Evolutionary conservation across 2,797 vertebrate species (phyloP), one percentile per base, ranked within the genome.

Genomic region (Mastacembelus armatus): DNA sequence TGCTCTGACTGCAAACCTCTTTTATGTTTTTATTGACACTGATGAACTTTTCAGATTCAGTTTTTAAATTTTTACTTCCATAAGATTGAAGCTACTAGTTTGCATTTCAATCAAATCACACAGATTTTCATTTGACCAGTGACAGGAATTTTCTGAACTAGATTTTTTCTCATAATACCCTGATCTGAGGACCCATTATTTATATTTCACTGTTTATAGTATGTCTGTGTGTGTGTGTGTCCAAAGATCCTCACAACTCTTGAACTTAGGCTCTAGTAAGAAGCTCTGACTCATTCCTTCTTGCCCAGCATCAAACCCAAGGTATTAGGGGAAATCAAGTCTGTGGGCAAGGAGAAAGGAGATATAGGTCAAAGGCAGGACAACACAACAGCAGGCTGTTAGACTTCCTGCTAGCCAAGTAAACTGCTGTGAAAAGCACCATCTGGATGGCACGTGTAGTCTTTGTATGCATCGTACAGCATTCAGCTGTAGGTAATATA

Each of bases 281-380:
- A 75, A 64, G 72, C 84, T 87, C 79, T 90, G 89, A 91, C 73
- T 89, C 88, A 88, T 62, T 79, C 80, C 44, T 72, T 68, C 70
- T 68, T 80, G 77, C 80, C 80, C 54, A 49, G 56, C 49, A 79
- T 83, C 54, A 21, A 49, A 49, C 79, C 71, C 70, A 49, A 49
- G 49, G 84, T 40, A 91, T 77, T 90, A 67, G 87, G 86, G 82
- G 83, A 88, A 85, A 76, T 80, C 58, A 71, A 78, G 81, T 74
- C 74, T 80, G 70, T 80, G 64, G 69, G 80, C 69, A 84, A 75
- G 30, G 40, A 70, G 64, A 74, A 71, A 71, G 62, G 30, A 78
- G 66, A 89, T 85, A 72, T 78, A 78, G 85, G 80, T 91, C 81
- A 84, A 11, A 7, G 16, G 61, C 72, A 60, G 75, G 66, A 77